phyloP scores from a whole-genome alignment of 2,888 invertebrate genomes.

The Cryptops parisi region DNA sequence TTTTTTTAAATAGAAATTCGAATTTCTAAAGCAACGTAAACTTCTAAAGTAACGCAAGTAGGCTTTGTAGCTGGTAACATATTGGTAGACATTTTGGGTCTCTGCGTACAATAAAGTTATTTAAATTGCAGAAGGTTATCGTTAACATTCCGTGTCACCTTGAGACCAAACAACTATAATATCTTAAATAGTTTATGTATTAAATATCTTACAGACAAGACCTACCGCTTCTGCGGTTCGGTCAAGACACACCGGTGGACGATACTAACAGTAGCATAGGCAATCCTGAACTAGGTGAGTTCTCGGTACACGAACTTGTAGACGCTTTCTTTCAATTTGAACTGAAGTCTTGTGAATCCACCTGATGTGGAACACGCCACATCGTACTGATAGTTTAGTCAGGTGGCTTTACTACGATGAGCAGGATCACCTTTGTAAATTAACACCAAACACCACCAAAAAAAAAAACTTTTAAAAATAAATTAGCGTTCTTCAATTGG shows the following conservation, averaged over 20 bases:
- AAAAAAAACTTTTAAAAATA: too few relatives aligned
- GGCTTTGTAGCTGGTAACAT: too few relatives aligned
- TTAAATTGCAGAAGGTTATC: neutral
- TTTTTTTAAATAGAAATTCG: too few relatives aligned
- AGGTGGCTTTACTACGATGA: too few relatives aligned
- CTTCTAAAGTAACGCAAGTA: too few relatives aligned
- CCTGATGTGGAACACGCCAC: constrained; percentile 44
- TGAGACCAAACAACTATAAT: neutral
- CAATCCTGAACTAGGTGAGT: constrained; percentile 36
- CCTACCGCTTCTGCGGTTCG: constrained; percentile 36
- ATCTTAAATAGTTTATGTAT: neutral
- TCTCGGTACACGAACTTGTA: constrained; percentile 44
- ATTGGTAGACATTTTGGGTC: too few relatives aligned
- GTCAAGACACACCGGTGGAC: constrained; percentile 39
- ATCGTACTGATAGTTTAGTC: constrained; percentile 43
- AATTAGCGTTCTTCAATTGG: too few relatives aligned
- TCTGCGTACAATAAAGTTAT: too few relatives aligned
- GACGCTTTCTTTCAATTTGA: constrained; percentile 43
- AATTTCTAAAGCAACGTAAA: too few relatives aligned
- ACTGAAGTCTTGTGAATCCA: constrained; percentile 41
- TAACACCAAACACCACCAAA: too few relatives aligned
- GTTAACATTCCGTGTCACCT: neutral
- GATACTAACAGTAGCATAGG: constrained; percentile 38
- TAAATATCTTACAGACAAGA: neutral
- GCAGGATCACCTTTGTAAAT: too few relatives aligned